Evolutionary conservation across 2,113 vertebrate genomes (phyloP), one percentile per base, ranked within the genome.

Genomic region (Mesocricetus auratus): DNA sequence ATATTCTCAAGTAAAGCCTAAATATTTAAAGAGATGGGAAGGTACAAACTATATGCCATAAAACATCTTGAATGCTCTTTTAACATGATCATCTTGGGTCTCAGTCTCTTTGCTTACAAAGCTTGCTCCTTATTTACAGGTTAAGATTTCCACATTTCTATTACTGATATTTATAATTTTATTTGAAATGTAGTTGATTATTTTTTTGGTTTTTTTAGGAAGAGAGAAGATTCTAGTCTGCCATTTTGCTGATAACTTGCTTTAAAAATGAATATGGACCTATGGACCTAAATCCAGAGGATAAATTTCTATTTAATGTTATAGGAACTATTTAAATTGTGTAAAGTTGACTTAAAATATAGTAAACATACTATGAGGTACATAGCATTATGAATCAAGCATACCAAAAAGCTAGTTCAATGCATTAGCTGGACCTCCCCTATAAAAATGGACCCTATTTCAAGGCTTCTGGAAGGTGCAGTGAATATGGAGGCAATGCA

Each of bases 251-350:
- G 19, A 58, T n/a, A 19, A 69, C 21, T 91, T 12, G 58, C 64
- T 95, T 93, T 78, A 50, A 66, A 77, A 90, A 81, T 86, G 74
- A 94, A 86, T 64, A 11, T 69, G 36, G 17, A 86, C 17, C 9
- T 64, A 11, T 69, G 36, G 17, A 86, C 17, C 9, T 62, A 74
- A n/a, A 58, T 62, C 0, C 2, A 47, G 4, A 92, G 11, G 19
- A 58, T 39, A 86, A 42, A 79, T 19, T 42, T 73, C 33, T 60
- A 15, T 58, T 56, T 82, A 87, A 19, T 89, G 91, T 53, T 42
- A 26, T 42, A 85, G 66, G 21, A 53, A 89, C 60, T 29, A 74
- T 58, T 83, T 26, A 22, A 71, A 79, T 73, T 62, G 74, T 47
- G 82, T 69, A 86, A 36, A 1, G 4, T 53, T 53, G 33, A 39